Percentiles rank a stretch among this genome's conserved stretches.
Conservation (phyloP, 2,797 vertebrate genomes). For the Gorsachius magnificus region DNA sequence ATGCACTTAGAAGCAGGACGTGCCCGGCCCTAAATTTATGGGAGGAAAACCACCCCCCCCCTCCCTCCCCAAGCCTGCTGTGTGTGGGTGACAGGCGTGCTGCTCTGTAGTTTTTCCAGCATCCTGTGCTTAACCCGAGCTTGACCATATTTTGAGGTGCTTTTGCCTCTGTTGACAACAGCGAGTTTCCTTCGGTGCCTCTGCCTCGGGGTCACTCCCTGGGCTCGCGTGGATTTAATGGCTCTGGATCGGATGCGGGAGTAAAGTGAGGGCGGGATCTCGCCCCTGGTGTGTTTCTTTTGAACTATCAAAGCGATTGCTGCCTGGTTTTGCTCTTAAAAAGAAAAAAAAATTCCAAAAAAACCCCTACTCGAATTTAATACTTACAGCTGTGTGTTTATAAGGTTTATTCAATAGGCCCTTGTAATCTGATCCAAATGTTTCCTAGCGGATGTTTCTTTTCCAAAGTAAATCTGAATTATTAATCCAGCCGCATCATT, state of each 20-base stretch:
- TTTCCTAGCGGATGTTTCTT: constrained; percentile 83
- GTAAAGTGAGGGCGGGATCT: constrained; percentile 49
- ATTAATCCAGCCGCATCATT: constrained; percentile 83
- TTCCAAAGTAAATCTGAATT: constrained; percentile 84
- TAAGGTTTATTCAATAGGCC: constrained; percentile 77
- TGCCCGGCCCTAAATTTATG: constrained; percentile 1
- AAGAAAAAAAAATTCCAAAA: not conserved
- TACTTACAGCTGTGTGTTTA: constrained; percentile 80
- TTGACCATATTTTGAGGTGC: constrained; percentile 25
- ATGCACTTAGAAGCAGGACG: not conserved
- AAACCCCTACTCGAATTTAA: constrained; percentile 74
- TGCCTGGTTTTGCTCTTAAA: constrained; percentile 66
- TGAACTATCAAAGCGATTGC: constrained; percentile 67
- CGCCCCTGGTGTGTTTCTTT: constrained; percentile 64
- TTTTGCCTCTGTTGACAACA: constrained; percentile 37
- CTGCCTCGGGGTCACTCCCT: constrained; percentile 14
- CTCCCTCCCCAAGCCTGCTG: not conserved
- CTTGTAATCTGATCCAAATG: constrained; percentile 82
- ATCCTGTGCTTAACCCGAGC: constrained; percentile 29
- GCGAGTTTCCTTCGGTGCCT: not conserved
- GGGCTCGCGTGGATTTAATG: constrained; percentile 47
- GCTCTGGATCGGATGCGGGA: constrained; percentile 52
- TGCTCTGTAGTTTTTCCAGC: not conserved
- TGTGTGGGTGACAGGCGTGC: constrained; percentile 38
- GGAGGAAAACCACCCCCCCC: not conserved